phyloP scores from a whole-genome alignment of 2,113 vertebrate genomes.

The Stictonetta naevosa region DNA sequence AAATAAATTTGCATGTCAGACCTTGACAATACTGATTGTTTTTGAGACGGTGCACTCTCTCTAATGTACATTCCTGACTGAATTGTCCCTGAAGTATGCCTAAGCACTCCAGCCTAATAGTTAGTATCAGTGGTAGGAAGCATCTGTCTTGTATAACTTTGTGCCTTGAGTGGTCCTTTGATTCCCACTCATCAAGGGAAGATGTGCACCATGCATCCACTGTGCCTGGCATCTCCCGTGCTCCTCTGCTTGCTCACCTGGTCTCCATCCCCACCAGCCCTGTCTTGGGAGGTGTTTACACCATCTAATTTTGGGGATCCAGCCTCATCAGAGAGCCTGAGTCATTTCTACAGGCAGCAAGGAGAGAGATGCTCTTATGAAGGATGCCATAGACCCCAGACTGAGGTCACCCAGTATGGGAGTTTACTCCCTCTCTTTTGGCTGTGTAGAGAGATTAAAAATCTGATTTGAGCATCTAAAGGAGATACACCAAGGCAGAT shows the following conservation, averaged over 20 bases:
- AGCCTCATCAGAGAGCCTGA: not conserved
- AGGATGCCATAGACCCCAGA: not conserved
- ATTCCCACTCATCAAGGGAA: not conserved
- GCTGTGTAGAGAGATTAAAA: not conserved
- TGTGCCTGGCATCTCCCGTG: rapidly evolving
- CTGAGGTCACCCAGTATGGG: not conserved
- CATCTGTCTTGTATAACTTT: not conserved
- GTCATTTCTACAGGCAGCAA: not conserved
- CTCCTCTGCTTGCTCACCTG: not conserved
- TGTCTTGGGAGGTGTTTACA: rapidly evolving
- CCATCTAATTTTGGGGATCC: not conserved
- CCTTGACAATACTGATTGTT: not conserved
- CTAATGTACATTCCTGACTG: not conserved
- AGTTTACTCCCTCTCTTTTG: not conserved
- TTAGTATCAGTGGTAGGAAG: not conserved
- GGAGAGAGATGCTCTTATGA: not conserved
- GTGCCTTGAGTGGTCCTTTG: not conserved
- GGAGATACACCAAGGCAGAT: not conserved
- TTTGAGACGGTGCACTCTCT: not conserved
- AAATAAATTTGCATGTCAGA: not conserved
- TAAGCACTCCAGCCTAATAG: not conserved
- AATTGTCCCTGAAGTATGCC: not conserved
- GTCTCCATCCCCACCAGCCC: not conserved
- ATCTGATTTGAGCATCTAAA: not conserved
- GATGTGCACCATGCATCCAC: not conserved